Evolutionary conservation across 1,140 invertebrate genomes (phyloP).

Genomic region (Harpegnathos saltator): DNA sequence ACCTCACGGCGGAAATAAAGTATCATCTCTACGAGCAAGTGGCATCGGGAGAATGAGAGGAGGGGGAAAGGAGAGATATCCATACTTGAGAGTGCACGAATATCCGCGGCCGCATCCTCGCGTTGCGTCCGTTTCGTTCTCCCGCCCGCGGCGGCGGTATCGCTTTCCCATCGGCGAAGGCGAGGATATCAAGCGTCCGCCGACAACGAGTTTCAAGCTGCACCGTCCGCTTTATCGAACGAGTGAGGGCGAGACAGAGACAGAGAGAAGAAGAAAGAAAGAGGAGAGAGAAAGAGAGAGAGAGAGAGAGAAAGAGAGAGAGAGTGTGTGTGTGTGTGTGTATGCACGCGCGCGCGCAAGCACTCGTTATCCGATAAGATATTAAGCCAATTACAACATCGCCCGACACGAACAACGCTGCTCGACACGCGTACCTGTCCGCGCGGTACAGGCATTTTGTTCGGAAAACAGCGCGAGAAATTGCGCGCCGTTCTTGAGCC

Average conservation of each 20-base stretch:
- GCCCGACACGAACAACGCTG: conserved; percentile 32
- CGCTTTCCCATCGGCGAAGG: conserved; percentile 18
- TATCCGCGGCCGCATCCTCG: background rate
- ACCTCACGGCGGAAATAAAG: no score
- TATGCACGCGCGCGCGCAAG: no score
- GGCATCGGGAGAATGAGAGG: no score
- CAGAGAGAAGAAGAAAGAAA: background rate
- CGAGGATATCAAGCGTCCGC: conserved; percentile 36
- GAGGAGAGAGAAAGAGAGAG: no score
- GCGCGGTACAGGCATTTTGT: conserved; percentile 6
- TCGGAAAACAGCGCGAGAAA: conserved; percentile 37
- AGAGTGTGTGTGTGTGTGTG: no score
- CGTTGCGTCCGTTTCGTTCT: background rate
- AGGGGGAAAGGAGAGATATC: no score
- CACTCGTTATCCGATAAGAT: conserved; percentile 65
- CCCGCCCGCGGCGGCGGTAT: background rate
- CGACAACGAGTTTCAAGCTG: conserved; percentile 11
- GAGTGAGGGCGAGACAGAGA: no score
- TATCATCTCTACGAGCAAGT: no score
- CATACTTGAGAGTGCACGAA: background rate
- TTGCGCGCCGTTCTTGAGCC: conserved; percentile 4
- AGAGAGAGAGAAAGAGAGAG: no score
- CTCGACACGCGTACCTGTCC: conserved; percentile 29
- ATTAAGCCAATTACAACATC: conserved; percentile 62
- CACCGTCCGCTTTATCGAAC: no score